These are phyloP conservation scores for Xylota segnis DNA, from an alignment of 2,888 invertebrate species.

Conservation along the genomic window DNA sequence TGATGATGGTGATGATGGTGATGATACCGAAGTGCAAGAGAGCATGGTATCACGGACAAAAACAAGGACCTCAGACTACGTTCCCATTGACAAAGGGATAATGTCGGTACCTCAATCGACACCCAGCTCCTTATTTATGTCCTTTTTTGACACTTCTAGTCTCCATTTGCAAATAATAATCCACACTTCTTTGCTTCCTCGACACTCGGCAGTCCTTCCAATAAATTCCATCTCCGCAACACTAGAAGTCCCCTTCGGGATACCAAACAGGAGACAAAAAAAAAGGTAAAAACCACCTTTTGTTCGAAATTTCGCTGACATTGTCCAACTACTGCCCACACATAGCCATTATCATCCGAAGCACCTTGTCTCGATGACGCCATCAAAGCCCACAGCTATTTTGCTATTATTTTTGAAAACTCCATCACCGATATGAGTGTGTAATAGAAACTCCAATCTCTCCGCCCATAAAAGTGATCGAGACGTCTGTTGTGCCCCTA, in stretches of 20 bases:
- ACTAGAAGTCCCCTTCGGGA: no score
- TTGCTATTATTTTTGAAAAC: conserved; percentile 30
- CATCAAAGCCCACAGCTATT: conserved; percentile 10
- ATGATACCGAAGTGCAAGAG: no score
- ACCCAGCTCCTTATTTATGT: no score
- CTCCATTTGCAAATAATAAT: no score
- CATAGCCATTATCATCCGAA: conserved; percentile 25
- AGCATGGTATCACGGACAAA: no score
- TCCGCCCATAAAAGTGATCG: conserved; percentile 51
- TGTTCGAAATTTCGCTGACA: neutral
- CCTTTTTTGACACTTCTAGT: no score
- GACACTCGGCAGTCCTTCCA: neutral
- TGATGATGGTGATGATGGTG: no score
- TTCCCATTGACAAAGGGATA: no score
- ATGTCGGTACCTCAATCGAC: no score
- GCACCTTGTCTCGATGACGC: conserved; percentile 53
- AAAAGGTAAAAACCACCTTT: neutral
- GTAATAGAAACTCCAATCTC: conserved; percentile 53
- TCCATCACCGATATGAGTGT: conserved; percentile 54
- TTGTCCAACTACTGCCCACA: conserved; percentile 3
- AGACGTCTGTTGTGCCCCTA: conserved; percentile 42
- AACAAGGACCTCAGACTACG: no score
- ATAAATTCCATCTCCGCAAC: no score
- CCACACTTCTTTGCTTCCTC: neutral
- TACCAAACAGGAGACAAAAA: no score